These are phyloP conservation scores for Entomobrya proxima DNA, from an alignment of 2,888 invertebrate species.

Conservation along the genomic window DNA sequence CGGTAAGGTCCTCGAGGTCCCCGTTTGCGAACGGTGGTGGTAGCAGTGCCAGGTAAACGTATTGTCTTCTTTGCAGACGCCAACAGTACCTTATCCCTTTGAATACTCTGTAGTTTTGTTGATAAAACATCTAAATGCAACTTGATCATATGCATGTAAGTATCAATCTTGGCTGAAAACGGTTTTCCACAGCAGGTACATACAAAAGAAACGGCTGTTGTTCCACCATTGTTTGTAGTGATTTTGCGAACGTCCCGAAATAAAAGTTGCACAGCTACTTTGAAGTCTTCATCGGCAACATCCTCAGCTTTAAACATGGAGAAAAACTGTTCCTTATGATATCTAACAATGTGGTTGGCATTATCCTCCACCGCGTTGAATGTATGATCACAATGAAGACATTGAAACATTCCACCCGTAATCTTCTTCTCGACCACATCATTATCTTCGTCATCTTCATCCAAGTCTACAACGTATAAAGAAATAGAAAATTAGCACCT, in stretches of 20 bases:
- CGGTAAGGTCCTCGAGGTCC: slow-evolving; percentile 8
- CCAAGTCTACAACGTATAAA: neutral
- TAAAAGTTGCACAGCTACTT: slow-evolving; percentile 4
- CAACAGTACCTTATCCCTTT: neutral
- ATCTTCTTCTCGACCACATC: neutral
- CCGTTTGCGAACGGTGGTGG: neutral
- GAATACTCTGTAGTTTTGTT: slow-evolving; percentile 3
- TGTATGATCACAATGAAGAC: neutral
- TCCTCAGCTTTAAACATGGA: neutral
- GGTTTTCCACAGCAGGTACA: slow-evolving; percentile 18
- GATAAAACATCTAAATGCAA: slow-evolving; percentile 8
- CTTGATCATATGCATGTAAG: slow-evolving; percentile 6
- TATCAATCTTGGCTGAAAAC: neutral
- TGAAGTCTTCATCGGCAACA: neutral
- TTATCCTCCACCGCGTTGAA: too few relatives aligned
- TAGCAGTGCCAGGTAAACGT: neutral
- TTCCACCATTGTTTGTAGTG: neutral
- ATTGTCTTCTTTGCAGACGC: neutral
- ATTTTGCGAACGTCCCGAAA: slow-evolving; percentile 19
- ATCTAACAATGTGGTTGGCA: neutral
- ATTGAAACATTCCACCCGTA: neutral
- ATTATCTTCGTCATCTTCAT: neutral
- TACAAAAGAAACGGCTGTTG: neutral
- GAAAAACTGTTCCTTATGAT: slow-evolving; percentile 17
- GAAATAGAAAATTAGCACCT: too few relatives aligned